Conservation (phyloP, 30 jellyfish, hydroid and myxozoan genomes). For the Cassiopea andromeda region DNA sequence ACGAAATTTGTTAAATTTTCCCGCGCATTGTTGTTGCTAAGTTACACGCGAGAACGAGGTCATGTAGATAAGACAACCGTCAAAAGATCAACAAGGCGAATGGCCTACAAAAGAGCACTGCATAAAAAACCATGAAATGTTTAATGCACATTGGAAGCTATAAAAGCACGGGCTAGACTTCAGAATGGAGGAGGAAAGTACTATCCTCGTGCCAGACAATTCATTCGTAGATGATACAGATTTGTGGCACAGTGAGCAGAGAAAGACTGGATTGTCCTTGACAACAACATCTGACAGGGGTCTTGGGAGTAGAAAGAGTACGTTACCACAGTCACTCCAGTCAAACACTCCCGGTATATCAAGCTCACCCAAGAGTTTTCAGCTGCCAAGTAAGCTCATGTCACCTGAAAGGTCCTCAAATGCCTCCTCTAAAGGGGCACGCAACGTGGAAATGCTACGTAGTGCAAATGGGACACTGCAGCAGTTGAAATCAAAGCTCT, state of each 20-base stretch:
- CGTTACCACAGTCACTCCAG: slow-evolving; percentile 37
- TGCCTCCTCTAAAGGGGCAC: neutral
- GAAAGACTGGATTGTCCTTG: slow-evolving; percentile 3
- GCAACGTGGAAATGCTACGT: slow-evolving; percentile 36
- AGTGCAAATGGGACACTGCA: slow-evolving; percentile 33
- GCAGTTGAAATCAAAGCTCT: slow-evolving; percentile 52
- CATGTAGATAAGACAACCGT: slow-evolving; percentile 31
- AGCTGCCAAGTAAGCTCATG: slow-evolving; percentile 29
- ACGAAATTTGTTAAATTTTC: neutral
- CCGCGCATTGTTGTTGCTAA: slow-evolving; percentile 30
- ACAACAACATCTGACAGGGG: slow-evolving; percentile 8
- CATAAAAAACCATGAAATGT: neutral
- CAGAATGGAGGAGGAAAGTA: slow-evolving; percentile 48
- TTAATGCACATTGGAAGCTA: neutral
- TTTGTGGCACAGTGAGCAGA: slow-evolving; percentile 3
- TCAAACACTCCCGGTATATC: neutral
- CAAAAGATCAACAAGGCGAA: slow-evolving; percentile 35
- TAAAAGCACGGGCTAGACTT: neutral
- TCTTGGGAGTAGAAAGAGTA: neutral
- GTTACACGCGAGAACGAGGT: slow-evolving; percentile 25
- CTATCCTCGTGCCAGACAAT: slow-evolving; percentile 64
- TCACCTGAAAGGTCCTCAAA: neutral
- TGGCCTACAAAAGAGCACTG: neutral
- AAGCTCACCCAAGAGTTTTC: neutral
- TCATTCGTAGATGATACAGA: slow-evolving; percentile 64